These are phyloP conservation scores for Microplitis deprimator DNA, from an alignment of 2,888 invertebrate species.

Conservation along the genomic window DNA sequence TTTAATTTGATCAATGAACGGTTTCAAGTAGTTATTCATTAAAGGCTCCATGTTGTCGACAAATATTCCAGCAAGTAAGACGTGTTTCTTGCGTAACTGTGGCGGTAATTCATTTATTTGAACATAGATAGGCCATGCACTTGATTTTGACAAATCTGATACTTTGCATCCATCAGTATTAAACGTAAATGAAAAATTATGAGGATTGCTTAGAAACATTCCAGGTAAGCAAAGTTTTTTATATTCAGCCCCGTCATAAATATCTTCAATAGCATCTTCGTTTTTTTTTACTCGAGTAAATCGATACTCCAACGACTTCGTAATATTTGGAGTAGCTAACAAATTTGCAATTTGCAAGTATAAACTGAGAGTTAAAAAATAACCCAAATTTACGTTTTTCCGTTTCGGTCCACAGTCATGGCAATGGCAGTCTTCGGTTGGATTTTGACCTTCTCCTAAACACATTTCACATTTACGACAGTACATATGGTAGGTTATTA, in stretches of 20 bases:
- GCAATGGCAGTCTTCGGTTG: background rate
- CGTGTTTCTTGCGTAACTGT: conserved; percentile 38
- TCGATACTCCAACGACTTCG: conserved; percentile 22
- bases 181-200: conserved; percentile 24
- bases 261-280: background rate
- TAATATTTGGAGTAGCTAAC: conserved; percentile 1
- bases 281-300: background rate
- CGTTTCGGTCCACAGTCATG: background rate
- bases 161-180: conserved; percentile 33
- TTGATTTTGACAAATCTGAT: conserved; percentile 35
- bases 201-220: background rate
- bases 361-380: background rate
- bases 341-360: conserved; percentile 26
- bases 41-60: background rate
- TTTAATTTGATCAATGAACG: conserved; percentile 24
- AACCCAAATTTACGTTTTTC: background rate
- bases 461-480: background rate
- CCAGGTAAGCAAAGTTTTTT: background rate
- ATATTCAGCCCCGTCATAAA: conserved; percentile 11
- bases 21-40: background rate
- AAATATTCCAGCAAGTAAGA: conserved; percentile 19
- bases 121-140: background rate
- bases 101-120: conserved; percentile 31
- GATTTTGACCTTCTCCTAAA: background rate
- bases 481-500: background rate